A percentile compares a stretch with the other conserved stretches of the same genome.
These are phyloP conservation scores for Pandion haliaetus DNA, from an alignment of 2,113 vertebrate species.

Conservation along the genomic window DNA sequence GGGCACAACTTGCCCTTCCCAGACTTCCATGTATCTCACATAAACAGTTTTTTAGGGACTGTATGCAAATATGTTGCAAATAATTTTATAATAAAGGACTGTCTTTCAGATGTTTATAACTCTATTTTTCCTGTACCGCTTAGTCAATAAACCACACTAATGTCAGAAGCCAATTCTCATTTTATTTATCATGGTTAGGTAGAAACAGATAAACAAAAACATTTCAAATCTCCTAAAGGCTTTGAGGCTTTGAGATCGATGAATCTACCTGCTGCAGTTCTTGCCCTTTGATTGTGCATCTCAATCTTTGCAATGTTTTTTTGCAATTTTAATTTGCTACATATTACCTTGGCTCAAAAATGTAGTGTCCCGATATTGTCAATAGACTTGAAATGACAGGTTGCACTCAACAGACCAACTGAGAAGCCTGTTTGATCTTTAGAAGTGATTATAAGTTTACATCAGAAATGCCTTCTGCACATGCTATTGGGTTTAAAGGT, in stretches of 20 bases:
- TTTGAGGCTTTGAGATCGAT: not conserved
- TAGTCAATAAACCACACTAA: not conserved
- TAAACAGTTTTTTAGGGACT: not conserved
- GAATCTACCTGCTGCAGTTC: not conserved
- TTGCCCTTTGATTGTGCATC: not conserved
- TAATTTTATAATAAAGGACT: not conserved
- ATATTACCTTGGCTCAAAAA: not conserved
- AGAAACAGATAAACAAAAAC: not conserved
- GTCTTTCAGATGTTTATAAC: not conserved
- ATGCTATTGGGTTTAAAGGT: not conserved
- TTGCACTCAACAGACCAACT: not conserved
- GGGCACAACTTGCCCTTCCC: not conserved
- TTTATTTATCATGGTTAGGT: not conserved
- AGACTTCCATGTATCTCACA: not conserved
- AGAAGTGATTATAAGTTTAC: not conserved
- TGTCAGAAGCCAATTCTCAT: not conserved
- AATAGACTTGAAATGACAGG: not conserved
- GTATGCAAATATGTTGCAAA: not conserved
- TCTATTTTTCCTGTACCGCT: not conserved
- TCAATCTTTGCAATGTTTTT: not conserved
- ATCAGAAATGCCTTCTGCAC: not conserved
- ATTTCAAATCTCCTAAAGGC: not conserved
- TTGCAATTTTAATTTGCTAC: not conserved
- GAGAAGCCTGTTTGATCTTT: not conserved
- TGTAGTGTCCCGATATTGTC: not conserved